Evolutionary conservation across 2,113 vertebrate genomes (phyloP).

Genomic region (Callipepla californica): DNA sequence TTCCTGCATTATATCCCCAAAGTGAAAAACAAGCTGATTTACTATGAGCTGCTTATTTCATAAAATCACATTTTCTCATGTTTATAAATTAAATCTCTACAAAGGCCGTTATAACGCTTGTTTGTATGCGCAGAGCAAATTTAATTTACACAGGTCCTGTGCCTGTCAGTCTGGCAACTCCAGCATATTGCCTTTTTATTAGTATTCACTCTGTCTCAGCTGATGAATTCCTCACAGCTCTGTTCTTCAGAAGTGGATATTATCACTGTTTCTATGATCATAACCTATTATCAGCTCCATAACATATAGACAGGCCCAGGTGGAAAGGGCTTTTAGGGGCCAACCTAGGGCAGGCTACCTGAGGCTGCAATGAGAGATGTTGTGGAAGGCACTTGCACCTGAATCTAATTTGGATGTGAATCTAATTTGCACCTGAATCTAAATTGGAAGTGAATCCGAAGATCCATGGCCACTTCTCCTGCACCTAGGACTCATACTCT

Average conservation of each 20-base stretch:
- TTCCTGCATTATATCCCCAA: neutral
- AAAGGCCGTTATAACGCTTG: neutral
- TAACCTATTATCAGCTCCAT: neutral
- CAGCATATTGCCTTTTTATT: neutral
- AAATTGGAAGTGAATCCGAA: neutral
- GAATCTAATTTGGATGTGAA: neutral
- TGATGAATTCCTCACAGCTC: neutral
- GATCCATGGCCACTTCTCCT: neutral
- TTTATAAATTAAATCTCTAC: slow-evolving; percentile 41
- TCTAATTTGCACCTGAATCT: neutral
- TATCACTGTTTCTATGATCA: neutral
- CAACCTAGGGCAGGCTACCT: accelerated
- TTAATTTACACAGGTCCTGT: neutral
- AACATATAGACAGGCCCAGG: accelerated
- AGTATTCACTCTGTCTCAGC: neutral
- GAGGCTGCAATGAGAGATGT: neutral
- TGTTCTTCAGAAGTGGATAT: neutral
- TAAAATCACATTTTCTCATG: slow-evolving; percentile 3
- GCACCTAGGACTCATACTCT: neutral
- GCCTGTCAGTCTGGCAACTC: neutral
- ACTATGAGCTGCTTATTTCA: slow-evolving; percentile 1
- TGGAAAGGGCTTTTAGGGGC: neutral
- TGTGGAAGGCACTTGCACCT: neutral
- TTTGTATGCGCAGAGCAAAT: neutral
- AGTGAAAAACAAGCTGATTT: slow-evolving; percentile 26